These are phyloP conservation scores for Cyclura pinguis DNA, from an alignment of 2,797 vertebrate species.

Conservation along the genomic window DNA sequence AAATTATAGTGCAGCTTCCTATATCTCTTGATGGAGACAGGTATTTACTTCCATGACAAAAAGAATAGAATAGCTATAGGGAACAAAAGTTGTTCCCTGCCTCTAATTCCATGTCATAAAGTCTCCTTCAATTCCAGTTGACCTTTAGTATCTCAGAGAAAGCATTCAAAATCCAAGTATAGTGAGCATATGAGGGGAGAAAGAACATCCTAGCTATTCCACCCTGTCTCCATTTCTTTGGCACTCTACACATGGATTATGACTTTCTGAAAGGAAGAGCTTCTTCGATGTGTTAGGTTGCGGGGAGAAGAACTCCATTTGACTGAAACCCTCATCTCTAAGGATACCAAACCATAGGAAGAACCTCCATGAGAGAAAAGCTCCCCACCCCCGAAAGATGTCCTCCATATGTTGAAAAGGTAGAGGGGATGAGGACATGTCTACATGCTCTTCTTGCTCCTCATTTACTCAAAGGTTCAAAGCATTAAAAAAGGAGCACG, in stretches of 20 bases:
- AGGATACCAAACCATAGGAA: background rate
- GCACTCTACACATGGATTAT: background rate
- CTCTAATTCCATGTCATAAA: background rate
- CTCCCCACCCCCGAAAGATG: background rate
- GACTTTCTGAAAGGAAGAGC: background rate
- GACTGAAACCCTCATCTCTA: background rate
- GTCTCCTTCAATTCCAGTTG: background rate
- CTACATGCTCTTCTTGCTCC: too few species aligned
- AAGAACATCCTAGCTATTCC: background rate
- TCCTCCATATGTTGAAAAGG: background rate
- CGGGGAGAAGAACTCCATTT: background rate
- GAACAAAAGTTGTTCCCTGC: background rate
- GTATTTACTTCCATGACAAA: background rate
- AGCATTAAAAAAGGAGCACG: too few species aligned
- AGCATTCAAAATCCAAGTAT: background rate
- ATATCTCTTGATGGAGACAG: background rate
- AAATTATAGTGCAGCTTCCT: background rate
- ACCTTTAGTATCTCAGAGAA: background rate
- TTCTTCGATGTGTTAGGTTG: background rate
- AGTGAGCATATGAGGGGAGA: background rate
- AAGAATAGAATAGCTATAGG: background rate
- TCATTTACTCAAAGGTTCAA: too few species aligned
- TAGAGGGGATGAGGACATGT: too few species aligned
- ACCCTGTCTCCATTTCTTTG: background rate
- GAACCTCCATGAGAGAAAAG: background rate